phyloP scores from a whole-genome alignment of 2,888 invertebrate genomes.

The Bembecia ichneumoniformis region DNA sequence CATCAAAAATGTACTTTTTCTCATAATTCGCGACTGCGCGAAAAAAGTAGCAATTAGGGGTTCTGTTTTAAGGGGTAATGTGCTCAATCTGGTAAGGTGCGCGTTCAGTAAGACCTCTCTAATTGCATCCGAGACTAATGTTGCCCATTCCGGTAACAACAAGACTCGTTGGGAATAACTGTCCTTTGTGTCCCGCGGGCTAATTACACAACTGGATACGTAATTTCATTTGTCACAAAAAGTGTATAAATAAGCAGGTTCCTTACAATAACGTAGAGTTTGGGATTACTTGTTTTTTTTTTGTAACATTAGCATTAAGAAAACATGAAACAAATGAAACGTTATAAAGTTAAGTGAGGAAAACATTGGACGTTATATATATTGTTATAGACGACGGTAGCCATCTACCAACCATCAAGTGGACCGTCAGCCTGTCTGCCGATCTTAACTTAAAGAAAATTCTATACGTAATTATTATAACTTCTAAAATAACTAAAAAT shows the following conservation, averaged over 20 bases:
- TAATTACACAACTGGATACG: constrained; percentile 5
- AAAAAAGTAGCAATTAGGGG: constrained; percentile 7
- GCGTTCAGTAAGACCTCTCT: constrained; percentile 10
- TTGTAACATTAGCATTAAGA: too few relatives aligned
- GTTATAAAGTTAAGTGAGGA: too few relatives aligned
- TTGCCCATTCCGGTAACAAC: constrained; percentile 16
- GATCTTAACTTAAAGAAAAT: too few relatives aligned
- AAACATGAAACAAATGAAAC: too few relatives aligned
- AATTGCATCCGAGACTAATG: constrained; percentile 27
- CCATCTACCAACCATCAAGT: too few relatives aligned
- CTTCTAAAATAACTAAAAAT: too few relatives aligned
- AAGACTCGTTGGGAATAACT: constrained; percentile 7
- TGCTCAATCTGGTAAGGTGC: constrained; percentile 17
- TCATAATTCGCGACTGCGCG: constrained; percentile 8
- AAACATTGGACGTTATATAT: too few relatives aligned
- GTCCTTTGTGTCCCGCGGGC: constrained; percentile 2
- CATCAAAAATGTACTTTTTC: constrained; percentile 6
- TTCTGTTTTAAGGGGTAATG: constrained; percentile 13
- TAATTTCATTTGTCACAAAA: constrained; percentile 1
- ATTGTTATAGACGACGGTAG: too few relatives aligned
- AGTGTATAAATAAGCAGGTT: constrained; percentile 1
- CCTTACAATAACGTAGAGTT: background rate
- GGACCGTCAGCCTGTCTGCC: too few relatives aligned
- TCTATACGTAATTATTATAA: too few relatives aligned
- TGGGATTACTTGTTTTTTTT: too few relatives aligned